Base-by-base conservation (phyloP, 2,888 invertebrate species). In the Oeneis ivallda region DNA sequence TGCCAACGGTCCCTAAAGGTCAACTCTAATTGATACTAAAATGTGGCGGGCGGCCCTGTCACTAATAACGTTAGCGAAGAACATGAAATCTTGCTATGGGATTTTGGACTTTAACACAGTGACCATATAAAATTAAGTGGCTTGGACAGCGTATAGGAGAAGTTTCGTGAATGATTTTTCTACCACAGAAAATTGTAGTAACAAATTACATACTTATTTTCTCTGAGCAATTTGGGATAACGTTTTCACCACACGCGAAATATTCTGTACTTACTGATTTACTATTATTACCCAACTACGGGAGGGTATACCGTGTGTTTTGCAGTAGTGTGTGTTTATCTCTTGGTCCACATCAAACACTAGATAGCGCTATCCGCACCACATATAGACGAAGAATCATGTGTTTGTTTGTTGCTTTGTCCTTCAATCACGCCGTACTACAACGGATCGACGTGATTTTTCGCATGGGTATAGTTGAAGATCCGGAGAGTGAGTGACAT, bases 21-120 rank as follows among this genome's bases (percentile, higher is more conserved):
- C 50, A 49, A 47, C 60, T 50, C 60, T 60, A 50, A 60, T 60
- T 60, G 60, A 60, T 60, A 60, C 60, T 60, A 49, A 60, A 60
- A 60, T 60, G 60, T 60, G 49, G 37, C 60, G 60, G 60, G 17
- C 47, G 15, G 39, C 49, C 39, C 37, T 50, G 39, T 60, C 60
- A 60, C 60, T 60, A 60, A 60, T 60, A 60, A 60, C 49, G 19
- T 60, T 60, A 50, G 17, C 49, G 15, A 37, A 37, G 17, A 60
- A 37, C 17, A 7, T 13, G 19, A 34, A 37, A 39, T n/a, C 19
- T 37, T 50, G 49, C 3, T 17, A 50, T 3, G 39, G 60, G 19
- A 60, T 50, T 8, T 11, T n/a, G 37, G n/a, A 60, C 60, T 37
- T 50, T 49, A 17, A 19, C 10, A 17, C 49, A 5, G 3, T 13